Conservation (phyloP, 2,113 vertebrate species). For the Dromas ardeola region DNA sequence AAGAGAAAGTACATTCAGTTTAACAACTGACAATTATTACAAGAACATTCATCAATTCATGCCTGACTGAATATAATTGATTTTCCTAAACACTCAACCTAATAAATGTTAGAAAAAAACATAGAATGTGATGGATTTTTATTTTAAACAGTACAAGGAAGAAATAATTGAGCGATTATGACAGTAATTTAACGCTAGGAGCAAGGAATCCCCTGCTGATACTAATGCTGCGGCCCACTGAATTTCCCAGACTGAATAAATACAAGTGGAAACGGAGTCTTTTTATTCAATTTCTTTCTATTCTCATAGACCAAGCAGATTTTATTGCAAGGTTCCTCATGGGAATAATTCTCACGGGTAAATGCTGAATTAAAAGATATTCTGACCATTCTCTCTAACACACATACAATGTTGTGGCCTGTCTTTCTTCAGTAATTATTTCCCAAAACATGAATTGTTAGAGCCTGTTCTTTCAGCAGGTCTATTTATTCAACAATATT, state of each 20-base stretch:
- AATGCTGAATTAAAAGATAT: constrained; percentile 79
- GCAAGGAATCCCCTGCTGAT: constrained; percentile 88
- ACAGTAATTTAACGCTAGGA: constrained; percentile 91
- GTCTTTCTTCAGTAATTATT: constrained; percentile 55
- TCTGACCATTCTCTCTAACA: constrained; percentile 68
- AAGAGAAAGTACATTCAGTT: constrained; percentile 81
- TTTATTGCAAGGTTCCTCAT: constrained; percentile 79
- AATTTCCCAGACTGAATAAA: constrained; percentile 87
- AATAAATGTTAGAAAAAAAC: constrained; percentile 84
- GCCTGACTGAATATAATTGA: constrained; percentile 86
- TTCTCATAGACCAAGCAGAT: constrained; percentile 81
- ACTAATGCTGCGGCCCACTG: constrained; percentile 84
- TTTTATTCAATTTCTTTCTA: constrained; percentile 87
- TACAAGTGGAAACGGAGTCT: constrained; percentile 84
- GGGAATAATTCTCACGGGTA: constrained; percentile 80
- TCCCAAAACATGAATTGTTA: constrained; percentile 43
- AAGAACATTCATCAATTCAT: constrained; percentile 89
- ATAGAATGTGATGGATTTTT: constrained; percentile 86
- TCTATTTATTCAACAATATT: constrained; percentile 53
- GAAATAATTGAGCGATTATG: constrained; percentile 90
- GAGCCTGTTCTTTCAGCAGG: constrained; percentile 41
- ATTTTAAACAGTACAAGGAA: constrained; percentile 88
- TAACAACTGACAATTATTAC: constrained; percentile 88
- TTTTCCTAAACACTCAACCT: constrained; percentile 90
- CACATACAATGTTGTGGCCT: constrained; percentile 58